These are phyloP conservation scores for Crematogaster levior DNA, from an alignment of 2,888 invertebrate genomes.

Conservation along the genomic window DNA sequence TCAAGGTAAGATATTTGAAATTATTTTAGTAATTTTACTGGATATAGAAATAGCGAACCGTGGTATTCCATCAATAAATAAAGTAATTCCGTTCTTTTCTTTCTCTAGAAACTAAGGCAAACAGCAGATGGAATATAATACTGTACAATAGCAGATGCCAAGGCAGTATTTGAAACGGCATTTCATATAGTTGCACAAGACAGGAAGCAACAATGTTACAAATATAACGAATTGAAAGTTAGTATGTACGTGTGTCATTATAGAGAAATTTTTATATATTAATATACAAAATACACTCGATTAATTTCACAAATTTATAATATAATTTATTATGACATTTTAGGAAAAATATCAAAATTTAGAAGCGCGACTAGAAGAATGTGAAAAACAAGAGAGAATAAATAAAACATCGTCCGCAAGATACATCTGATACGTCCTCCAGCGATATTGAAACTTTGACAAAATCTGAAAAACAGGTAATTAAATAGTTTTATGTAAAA, in stretches of 20 bases:
- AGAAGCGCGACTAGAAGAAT: conserved; percentile 61
- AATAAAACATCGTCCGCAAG: conserved; percentile 23
- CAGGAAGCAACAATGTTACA: conserved; percentile 84
- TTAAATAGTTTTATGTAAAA: conserved; percentile 11
- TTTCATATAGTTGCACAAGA: conserved; percentile 88
- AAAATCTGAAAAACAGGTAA: conserved; percentile 21
- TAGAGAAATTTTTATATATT: too few relatives aligned
- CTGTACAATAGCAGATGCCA: conserved; percentile 92
- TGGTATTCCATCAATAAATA: too few relatives aligned
- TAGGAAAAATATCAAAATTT: conserved; percentile 69
- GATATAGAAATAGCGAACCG: too few relatives aligned
- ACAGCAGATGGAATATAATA: conserved; percentile 90
- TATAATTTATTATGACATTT: not conserved
- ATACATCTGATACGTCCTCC: not conserved
- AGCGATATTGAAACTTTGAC: not conserved
- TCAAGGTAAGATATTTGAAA: conserved; percentile 87
- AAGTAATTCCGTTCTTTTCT: too few relatives aligned
- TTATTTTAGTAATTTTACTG: not conserved
- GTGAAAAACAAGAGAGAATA: conserved; percentile 49
- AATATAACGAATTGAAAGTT: conserved; percentile 84
- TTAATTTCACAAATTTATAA: too few relatives aligned
- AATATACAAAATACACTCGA: too few relatives aligned
- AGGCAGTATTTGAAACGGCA: conserved; percentile 90
- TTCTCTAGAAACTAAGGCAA: conserved; percentile 89
- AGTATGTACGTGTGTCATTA: too few relatives aligned